These are phyloP conservation scores for Gymnopithys bicolor DNA, from an alignment of 2,797 vertebrate species.

Conservation along the genomic window DNA sequence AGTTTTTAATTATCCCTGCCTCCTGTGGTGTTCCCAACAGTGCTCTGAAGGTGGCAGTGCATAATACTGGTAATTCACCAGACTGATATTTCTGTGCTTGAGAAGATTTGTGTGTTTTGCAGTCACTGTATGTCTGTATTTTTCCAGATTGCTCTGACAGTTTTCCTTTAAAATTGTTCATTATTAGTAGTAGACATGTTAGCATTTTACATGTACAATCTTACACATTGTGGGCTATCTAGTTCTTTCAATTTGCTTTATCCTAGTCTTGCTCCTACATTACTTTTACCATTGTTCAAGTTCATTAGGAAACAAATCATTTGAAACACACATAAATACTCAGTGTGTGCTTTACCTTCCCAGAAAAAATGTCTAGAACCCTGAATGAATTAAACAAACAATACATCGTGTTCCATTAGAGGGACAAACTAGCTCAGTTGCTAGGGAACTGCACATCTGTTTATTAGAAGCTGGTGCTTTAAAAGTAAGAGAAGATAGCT, in stretches of 20 bases:
- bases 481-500: not conserved
- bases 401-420: not conserved
- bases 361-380: not conserved
- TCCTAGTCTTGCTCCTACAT: not conserved
- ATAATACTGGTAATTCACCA: accelerated
- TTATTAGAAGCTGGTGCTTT: not conserved
- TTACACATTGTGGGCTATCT: not conserved
- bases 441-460: not conserved
- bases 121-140: not conserved
- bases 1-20: not conserved
- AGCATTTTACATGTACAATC: not conserved
- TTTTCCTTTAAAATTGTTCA: not conserved
- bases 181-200: not conserved
- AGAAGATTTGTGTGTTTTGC: not conserved
- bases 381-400: not conserved
- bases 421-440: not conserved
- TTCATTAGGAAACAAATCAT: not conserved
- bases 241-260: not conserved
- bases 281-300: not conserved
- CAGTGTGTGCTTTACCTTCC: not conserved
- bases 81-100: not conserved
- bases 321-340: not conserved
- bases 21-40: not conserved
- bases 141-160: not conserved
- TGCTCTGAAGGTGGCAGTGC: not conserved